Percentiles rank a stretch among this genome's conserved stretches.
These are phyloP conservation scores for Sylvia borin DNA, from an alignment of 2,797 vertebrate species.

Conservation along the genomic window DNA sequence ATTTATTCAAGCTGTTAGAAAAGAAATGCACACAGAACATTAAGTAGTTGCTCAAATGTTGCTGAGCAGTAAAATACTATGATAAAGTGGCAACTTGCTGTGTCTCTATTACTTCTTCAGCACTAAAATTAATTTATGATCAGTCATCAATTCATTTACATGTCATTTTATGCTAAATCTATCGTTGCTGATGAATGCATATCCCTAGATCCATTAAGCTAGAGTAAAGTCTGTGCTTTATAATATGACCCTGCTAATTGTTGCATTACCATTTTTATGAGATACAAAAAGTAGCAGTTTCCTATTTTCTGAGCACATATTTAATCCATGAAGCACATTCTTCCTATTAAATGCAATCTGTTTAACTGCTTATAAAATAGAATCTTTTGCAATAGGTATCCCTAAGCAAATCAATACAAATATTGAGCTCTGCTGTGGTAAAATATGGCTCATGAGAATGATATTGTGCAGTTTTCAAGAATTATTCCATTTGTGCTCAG, in stretches of 20 bases:
- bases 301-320: constrained; percentile 63
- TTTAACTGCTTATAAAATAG: constrained; percentile 56
- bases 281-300: constrained; percentile 77
- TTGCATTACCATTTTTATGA: constrained; percentile 87
- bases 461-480: constrained; percentile 10
- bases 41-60: constrained; percentile 81
- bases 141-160: constrained; percentile 91
- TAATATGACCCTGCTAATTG: constrained; percentile 84
- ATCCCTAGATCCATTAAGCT: constrained; percentile 81
- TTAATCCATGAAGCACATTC: constrained; percentile 67
- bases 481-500: constrained; percentile 16
- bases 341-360: constrained; percentile 63
- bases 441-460: constrained; percentile 22
- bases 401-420: constrained; percentile 63
- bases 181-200: constrained; percentile 86
- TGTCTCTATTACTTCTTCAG: constrained; percentile 82
- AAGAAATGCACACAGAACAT: constrained; percentile 71
- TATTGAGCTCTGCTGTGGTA: constrained; percentile 38
- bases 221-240: constrained; percentile 81
- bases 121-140: constrained; percentile 96
- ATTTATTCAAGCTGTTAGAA: constrained; percentile 77
- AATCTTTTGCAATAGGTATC: constrained; percentile 48
- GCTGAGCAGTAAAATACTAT: constrained; percentile 79
- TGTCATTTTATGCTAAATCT: constrained; percentile 89
- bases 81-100: constrained; percentile 82